A percentile compares a stretch with the other conserved stretches of the same genome.
These are phyloP conservation scores for Dugesia japonica DNA, from an alignment of 2,888 invertebrate species.

Conservation along the genomic window DNA sequence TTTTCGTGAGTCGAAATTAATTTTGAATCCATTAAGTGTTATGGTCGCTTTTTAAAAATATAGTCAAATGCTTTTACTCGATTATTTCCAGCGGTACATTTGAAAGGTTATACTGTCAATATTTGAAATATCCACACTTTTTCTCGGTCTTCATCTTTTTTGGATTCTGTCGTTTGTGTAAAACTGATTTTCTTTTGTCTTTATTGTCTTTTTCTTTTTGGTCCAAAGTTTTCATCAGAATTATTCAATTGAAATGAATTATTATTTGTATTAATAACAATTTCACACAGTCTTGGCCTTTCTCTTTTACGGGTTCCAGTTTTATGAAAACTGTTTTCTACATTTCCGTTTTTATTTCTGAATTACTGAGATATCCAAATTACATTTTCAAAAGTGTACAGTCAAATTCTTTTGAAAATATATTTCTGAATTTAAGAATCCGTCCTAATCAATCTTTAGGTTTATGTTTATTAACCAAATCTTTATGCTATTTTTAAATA, in stretches of 20 bases:
- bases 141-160: background rate
- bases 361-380: background rate
- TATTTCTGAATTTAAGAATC: background rate
- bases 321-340: too few relatives aligned
- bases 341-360: background rate
- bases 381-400: background rate
- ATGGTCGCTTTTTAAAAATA: too few relatives aligned
- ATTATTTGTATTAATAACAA: too few relatives aligned
- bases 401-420: background rate
- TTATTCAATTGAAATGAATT: too few relatives aligned
- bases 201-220: background rate
- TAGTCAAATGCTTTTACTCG: too few relatives aligned
- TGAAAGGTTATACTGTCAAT: too few relatives aligned
- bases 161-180: background rate
- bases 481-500: background rate
- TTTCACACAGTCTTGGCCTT: too few relatives aligned
- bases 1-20: too few relatives aligned
- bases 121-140: background rate
- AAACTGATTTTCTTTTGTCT: background rate
- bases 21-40: too few relatives aligned
- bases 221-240: background rate
- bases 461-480: background rate
- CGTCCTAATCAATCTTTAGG: background rate
- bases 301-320: too few relatives aligned
- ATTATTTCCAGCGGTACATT: too few relatives aligned